Conservation (phyloP, 2,888 invertebrate genomes). For the Coleophora flavipennella region DNA sequence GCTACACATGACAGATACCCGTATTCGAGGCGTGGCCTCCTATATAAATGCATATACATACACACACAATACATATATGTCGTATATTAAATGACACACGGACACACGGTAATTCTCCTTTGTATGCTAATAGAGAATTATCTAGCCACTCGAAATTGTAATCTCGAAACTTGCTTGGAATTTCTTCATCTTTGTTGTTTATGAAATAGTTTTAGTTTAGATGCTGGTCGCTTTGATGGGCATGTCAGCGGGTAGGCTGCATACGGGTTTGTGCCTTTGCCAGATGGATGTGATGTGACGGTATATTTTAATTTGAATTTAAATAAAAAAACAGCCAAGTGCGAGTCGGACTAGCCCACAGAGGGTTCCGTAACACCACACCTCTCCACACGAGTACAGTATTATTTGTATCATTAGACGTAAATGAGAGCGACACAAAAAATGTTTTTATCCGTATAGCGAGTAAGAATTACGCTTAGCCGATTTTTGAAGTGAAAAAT, state of each 20-base stretch:
- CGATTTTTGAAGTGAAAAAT: too few species aligned
- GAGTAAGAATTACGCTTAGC: too few species aligned
- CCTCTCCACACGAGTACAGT: too few species aligned
- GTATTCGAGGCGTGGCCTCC: constrained; percentile 53
- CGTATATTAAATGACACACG: constrained; percentile 41
- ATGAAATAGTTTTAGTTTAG: not conserved
- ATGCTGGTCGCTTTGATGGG: not conserved
- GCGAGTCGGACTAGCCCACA: too few species aligned
- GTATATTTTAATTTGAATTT: too few species aligned
- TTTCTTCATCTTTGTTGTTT: constrained; percentile 68
- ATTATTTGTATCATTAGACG: too few species aligned
- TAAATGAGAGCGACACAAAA: too few species aligned
- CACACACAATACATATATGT: too few species aligned
- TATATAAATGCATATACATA: constrained; percentile 34
- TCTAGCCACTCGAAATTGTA: constrained; percentile 70
- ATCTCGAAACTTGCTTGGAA: constrained; percentile 66
- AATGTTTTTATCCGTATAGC: too few species aligned
- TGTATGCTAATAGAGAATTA: constrained; percentile 71
- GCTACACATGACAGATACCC: constrained; percentile 63
- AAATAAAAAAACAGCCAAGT: too few species aligned
- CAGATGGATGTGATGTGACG: too few species aligned
- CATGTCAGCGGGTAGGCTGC: constrained; percentile 10
- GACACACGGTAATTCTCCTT: constrained; percentile 68
- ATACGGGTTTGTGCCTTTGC: constrained; percentile 2
- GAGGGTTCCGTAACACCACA: too few species aligned